Evolutionary conservation across 2,113 vertebrate species (phyloP).

Genomic region (Pachypanchax playfairii): DNA sequence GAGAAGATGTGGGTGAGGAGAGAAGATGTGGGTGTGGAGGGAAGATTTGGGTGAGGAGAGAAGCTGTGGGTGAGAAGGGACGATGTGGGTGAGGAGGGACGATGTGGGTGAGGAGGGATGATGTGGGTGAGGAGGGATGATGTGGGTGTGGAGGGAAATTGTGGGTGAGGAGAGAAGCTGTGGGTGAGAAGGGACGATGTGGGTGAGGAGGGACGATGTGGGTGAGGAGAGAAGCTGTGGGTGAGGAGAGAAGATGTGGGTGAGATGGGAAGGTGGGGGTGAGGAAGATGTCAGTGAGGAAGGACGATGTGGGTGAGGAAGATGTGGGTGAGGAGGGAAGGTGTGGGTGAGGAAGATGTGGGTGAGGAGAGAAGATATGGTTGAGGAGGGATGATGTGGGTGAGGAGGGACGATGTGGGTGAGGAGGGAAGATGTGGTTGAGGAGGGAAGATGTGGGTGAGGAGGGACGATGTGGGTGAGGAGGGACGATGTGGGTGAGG

Average conservation of each 20-base stretch:
- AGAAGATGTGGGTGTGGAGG: no score
- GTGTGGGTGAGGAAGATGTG: background rate
- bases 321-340: slow-evolving; percentile 63
- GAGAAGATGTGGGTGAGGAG: no score
- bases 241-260: slow-evolving; percentile 29
- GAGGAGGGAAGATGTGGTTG: slow-evolving; percentile 65
- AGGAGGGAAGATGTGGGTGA: slow-evolving; percentile 53
- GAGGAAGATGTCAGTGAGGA: no score
- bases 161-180: slow-evolving; percentile 67
- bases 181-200: no score
- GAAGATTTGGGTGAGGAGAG: slow-evolving; percentile 63
- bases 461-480: slow-evolving; percentile 44
- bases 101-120: background rate
- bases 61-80: background rate
- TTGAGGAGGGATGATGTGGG: no score
- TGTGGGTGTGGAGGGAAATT: background rate
- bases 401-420: slow-evolving; percentile 35
- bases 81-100: slow-evolving; percentile 63
- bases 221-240: slow-evolving; percentile 71
- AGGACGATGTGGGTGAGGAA: slow-evolving; percentile 52
- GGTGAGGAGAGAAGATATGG: slow-evolving; percentile 71
- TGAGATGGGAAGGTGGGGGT: slow-evolving; percentile 68
- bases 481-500: slow-evolving; percentile 63
- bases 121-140: slow-evolving; percentile 64
- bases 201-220: background rate